Evolutionary conservation across 2,797 vertebrate genomes (phyloP), one percentile per base, ranked within the genome.

Genomic region (Chaetodon trifasciatus): DNA sequence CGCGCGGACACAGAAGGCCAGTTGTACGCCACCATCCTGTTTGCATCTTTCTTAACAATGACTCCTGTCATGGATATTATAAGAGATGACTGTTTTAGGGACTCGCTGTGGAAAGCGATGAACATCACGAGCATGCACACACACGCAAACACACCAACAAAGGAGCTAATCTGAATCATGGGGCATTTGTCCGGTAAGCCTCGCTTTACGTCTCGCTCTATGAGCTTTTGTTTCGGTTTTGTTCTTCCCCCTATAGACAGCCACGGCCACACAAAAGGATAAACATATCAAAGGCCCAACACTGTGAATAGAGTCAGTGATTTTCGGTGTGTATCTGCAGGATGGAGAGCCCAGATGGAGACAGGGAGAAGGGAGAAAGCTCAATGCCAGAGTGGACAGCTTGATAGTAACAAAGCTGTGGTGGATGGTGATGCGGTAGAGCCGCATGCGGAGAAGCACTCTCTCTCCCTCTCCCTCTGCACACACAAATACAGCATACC

Each of bases 121-220:
- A 85, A 67, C 79, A 85, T 86, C 81, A 79, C 74, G 17, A 57
- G 73, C 77, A 19, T 28, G 39, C 77, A 63, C 73, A 70, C 64
- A 70, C 52, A 49, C 28, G 68, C 71, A 52, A 63, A 78, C 69
- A 73, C 19, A 21, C 24, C 55, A 79, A 91, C 92, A 92, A 92
- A 88, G 83, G 81, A 70, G 76, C 88, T 93, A 93, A 94, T 93
- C 94, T 86, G 86, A 93, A 92, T 93, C 90, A 91, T 35, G 89
- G 91, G 90, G 86, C 84, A 88, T 93, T 94, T 94, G 93, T 94
- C 92, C 84, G 83, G 85, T 92, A 92, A 94, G 88, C 92, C 77
- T 82, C 35, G 81, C 88, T 90, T 88, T 83, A 86, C 86, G 19
- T 86, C 85, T 88, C 82, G 79, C 84, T 89, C 86, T 79, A 72